A percentile compares a stretch with the other conserved stretches of the same genome.
Conservation (phyloP, 2,797 vertebrate genomes). For the Propithecus perrieri region DNA sequence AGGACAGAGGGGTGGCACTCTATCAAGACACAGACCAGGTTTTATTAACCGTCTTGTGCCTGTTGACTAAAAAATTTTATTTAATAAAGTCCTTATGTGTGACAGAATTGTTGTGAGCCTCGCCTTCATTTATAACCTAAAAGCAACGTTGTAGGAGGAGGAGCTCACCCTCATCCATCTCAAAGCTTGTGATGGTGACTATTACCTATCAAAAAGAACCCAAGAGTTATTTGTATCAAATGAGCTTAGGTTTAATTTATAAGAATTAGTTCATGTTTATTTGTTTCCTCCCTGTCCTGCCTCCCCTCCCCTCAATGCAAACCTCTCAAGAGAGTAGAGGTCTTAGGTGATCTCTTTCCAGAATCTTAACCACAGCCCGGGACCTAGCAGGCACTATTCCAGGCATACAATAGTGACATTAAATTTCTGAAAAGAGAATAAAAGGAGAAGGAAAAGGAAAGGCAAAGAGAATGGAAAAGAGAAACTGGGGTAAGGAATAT, state of each 20-base stretch:
- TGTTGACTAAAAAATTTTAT: background rate
- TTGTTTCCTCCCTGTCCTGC: background rate
- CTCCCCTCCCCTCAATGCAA: background rate
- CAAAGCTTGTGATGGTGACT: background rate
- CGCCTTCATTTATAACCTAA: background rate
- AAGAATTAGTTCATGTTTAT: background rate
- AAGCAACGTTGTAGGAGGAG: background rate
- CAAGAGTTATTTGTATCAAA: background rate
- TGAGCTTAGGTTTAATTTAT: background rate
- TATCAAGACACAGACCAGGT: background rate
- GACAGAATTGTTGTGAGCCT: background rate
- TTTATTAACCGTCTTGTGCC: background rate
- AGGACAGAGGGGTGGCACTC: background rate
- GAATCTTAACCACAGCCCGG: background rate
- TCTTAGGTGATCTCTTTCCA: background rate
- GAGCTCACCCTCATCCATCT: background rate
- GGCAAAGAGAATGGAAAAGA: background rate
- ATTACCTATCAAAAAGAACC: background rate
- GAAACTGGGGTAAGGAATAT: background rate
- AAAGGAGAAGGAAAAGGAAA: background rate
- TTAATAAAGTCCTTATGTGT: background rate
- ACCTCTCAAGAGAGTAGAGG: background rate
- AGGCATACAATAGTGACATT: background rate
- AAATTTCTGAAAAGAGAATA: background rate
- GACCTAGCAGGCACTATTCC: background rate